Base-by-base conservation (phyloP, 2,888 invertebrate genomes). In the Molanna angustata region DNA sequence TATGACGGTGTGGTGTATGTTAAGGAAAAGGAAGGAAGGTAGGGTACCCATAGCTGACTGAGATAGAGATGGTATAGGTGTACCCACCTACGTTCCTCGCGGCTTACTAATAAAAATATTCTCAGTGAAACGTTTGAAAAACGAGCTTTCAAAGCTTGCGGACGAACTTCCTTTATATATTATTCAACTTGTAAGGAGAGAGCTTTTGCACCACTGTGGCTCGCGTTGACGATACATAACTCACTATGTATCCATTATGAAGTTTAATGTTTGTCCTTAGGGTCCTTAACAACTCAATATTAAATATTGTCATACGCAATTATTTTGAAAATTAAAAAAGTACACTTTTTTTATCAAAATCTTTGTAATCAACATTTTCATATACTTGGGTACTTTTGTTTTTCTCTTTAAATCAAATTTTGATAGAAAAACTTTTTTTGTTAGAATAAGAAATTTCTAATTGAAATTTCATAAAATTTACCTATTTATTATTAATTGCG, bases 141-240 rank as follows among this genome's bases (percentile, higher is more conserved):
- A 58, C 58, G 58, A 56, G 58, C 58, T 58, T 55, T 55, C 55
- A 53, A 53, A 53, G 58, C 58, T 52, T 48, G 55, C 58, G 37
- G 58, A 53, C 58, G 46, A 58, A 58, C 56, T 58, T 58, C 56
- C 56, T 58, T 56, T 58, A 58, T 58, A 58, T 58, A 56, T 58
- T 58, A 58, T 58, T 58, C 58, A 56, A 55, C 49, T 52, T 46
- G 54, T 51, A 49, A 56, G 53, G 49, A 54, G 57, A 49, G 57
- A 52, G 58, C 48, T 55, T 53, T 56, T 31, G 50, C 58, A 55
- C 54, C 53, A 59, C 57, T 57, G 43, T 41, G 61, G 59, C 58
- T 59, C 58, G 61, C 78, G 78, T 78, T 77, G 76, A 78, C 77
- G 75, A 71, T 70, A 39, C 39, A 3, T 6, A 3, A 33, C 14